Conservation (phyloP, 1,140 invertebrate genomes). For the Papilio glaucus region DNA sequence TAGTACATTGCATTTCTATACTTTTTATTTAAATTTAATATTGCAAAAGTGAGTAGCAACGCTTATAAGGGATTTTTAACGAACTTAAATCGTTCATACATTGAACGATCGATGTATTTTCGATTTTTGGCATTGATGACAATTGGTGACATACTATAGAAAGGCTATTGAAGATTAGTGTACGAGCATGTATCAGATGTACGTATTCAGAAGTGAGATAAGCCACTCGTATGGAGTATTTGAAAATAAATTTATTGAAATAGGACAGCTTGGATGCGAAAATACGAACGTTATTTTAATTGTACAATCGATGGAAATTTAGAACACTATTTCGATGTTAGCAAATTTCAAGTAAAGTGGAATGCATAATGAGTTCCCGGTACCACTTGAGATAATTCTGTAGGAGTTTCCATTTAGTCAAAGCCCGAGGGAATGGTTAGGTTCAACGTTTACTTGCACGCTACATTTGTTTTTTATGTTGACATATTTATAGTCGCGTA, state of each 20-base stretch:
- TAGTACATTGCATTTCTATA: neutral
- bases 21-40: neutral
- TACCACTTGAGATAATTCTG: conserved; percentile 23
- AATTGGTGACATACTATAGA: no score
- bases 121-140: no score
- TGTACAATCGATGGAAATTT: neutral
- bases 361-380: neutral
- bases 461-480: neutral
- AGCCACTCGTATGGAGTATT: no score
- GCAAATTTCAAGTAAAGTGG: neutral
- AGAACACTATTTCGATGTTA: neutral
- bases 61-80: no score
- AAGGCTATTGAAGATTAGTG: no score
- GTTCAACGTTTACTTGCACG: conserved; percentile 11
- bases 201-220: no score
- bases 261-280: no score
- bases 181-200: no score
- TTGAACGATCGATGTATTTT: no score
- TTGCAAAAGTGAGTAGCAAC: no score
- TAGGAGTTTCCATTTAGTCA: neutral
- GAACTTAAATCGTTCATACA: no score
- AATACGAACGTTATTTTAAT: neutral
- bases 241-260: no score
- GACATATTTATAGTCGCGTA: neutral
- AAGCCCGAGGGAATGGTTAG: conserved; percentile 27